Evolutionary conservation across 2,113 vertebrate genomes (phyloP).

Genomic region (Hippocampus guttulatus): DNA sequence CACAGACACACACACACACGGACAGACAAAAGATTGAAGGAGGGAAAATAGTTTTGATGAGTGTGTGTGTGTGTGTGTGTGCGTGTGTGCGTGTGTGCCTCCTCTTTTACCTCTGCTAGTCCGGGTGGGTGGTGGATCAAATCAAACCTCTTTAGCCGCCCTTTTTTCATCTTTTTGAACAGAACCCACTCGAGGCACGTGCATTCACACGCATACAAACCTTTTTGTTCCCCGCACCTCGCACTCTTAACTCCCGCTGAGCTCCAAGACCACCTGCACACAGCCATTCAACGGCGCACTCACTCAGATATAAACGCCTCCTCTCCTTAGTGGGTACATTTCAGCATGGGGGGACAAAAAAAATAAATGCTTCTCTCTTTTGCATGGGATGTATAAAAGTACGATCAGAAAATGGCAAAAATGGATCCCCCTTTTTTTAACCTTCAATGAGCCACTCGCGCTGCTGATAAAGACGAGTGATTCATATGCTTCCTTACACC

Average conservation of each 20-base stretch:
- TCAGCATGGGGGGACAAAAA: not conserved
- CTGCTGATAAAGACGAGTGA: conserved; percentile 67
- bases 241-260: conserved; percentile 47
- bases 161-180: conserved; percentile 60
- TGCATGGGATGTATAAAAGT: conserved; percentile 4
- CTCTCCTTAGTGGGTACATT: not conserved
- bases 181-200: conserved; percentile 30
- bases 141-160: conserved; percentile 55
- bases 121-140: conserved; percentile 58
- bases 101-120: conserved; percentile 43
- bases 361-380: conserved; percentile 11
- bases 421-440: not conserved
- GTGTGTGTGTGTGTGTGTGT: conserved; percentile 7
- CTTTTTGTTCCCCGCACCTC: conserved; percentile 50
- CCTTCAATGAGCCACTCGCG: conserved; percentile 23
- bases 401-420: conserved; percentile 15
- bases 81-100: conserved; percentile 27
- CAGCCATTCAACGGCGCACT: conserved; percentile 41
- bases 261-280: conserved; percentile 66
- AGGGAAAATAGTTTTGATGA: conserved; percentile 42
- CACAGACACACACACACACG: not conserved
- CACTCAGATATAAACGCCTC: conserved; percentile 18
- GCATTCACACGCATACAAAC: conserved; percentile 22
- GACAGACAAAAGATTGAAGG: conserved; percentile 43
- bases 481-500: conserved; percentile 75